Percentiles rank a stretch among this genome's conserved stretches.
Conservation (phyloP, 2,113 vertebrate genomes). For the Terrapene triunguis region DNA sequence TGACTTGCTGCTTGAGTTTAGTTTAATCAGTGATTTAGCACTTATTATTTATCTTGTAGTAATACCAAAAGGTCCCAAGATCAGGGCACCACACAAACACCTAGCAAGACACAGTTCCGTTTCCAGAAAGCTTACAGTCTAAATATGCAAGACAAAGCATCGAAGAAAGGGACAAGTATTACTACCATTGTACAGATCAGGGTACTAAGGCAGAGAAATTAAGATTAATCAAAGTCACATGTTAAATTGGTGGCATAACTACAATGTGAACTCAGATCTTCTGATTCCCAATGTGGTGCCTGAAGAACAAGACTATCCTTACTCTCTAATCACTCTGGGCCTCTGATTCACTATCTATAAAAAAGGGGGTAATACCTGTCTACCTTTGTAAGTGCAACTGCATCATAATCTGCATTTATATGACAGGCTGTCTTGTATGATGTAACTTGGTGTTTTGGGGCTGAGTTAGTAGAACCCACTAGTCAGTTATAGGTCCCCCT, state of each 20-base stretch:
- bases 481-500: background rate
- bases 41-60: background rate
- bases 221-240: background rate
- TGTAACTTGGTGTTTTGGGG: background rate
- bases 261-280: background rate
- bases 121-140: background rate
- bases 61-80: background rate
- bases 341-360: background rate
- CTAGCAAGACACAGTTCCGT: background rate
- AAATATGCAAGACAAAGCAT: background rate
- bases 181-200: background rate
- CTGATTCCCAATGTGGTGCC: background rate
- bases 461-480: background rate
- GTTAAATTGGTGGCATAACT: background rate
- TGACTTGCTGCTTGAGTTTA: background rate
- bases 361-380: background rate
- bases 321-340: background rate
- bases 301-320: background rate
- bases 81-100: background rate
- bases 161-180: background rate
- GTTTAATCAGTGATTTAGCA: background rate
- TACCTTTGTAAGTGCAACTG: background rate
- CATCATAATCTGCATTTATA: background rate
- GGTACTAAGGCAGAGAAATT: background rate
- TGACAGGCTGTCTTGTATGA: background rate